These are phyloP conservation scores for Sander vitreus DNA, from an alignment of 2,113 vertebrate species.

Conservation along the genomic window DNA sequence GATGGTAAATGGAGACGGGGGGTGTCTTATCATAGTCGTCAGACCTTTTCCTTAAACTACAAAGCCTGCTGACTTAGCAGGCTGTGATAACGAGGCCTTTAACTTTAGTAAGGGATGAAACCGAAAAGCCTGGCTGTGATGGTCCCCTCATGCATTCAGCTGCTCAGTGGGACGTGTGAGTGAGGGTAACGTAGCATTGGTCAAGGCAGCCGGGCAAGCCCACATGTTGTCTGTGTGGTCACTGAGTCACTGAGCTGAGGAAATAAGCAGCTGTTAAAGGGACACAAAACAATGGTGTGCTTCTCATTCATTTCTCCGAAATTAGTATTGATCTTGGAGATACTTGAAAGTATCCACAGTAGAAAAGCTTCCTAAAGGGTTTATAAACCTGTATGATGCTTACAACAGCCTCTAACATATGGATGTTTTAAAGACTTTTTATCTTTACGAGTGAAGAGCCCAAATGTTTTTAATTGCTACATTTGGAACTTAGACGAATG, in stretches of 20 bases:
- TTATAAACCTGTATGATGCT: background rate
- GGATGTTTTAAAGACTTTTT: constrained; percentile 14
- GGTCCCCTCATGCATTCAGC: constrained; percentile 19
- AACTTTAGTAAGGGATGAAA: constrained; percentile 2
- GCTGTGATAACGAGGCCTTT: background rate
- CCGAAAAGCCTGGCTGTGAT: constrained; percentile 3
- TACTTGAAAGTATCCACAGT: background rate
- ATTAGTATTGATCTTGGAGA: constrained; percentile 9
- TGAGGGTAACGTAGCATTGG: constrained; percentile 40
- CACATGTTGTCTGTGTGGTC: constrained; percentile 38
- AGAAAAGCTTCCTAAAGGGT: constrained; percentile 5
- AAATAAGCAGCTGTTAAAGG: constrained; percentile 40
- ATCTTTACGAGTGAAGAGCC: background rate
- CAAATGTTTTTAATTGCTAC: constrained; percentile 2
- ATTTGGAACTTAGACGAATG: background rate
- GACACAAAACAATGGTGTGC: constrained; percentile 34
- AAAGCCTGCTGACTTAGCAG: background rate
- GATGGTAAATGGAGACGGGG: background rate
- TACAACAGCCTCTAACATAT: background rate
- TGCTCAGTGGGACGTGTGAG: constrained; percentile 43
- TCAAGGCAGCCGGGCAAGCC: constrained; percentile 50
- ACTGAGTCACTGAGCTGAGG: constrained; percentile 33
- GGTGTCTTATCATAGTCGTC: background rate
- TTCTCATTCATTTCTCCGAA: constrained; percentile 19
- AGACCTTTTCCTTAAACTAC: background rate